These are phyloP conservation scores for Delphinus delphis DNA, from an alignment of 2,113 vertebrate genomes.

Conservation along the genomic window DNA sequence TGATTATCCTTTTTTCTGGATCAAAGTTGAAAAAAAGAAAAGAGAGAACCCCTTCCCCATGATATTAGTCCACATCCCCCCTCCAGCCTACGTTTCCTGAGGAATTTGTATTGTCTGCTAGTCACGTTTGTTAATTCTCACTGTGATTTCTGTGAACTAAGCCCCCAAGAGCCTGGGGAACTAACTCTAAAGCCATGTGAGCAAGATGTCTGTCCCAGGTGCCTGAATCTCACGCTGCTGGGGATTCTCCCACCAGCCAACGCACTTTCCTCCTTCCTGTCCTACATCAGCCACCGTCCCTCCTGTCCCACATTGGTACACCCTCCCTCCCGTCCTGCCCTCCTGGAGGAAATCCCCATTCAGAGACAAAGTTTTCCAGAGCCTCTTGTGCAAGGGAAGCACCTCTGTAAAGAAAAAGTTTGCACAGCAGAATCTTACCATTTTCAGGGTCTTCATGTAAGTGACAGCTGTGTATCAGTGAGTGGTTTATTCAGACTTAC, in stretches of 20 bases:
- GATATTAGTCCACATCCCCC: background rate
- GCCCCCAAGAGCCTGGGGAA: background rate
- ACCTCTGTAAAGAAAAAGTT: background rate
- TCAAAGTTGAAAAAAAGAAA: background rate
- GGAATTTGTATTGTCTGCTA: background rate
- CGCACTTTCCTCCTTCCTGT: background rate
- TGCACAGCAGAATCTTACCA: background rate
- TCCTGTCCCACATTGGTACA: too few relatives aligned
- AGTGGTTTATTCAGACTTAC: slow-evolving; percentile 65
- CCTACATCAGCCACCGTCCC: background rate
- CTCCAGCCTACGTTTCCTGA: background rate
- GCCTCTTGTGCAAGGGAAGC: background rate
- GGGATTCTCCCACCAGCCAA: background rate
- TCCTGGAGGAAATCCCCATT: background rate
- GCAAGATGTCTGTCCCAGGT: background rate
- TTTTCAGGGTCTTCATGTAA: background rate
- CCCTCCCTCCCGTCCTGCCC: background rate
- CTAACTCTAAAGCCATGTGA: background rate
- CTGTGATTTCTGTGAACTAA: background rate
- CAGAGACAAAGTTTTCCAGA: slow-evolving; percentile 18
- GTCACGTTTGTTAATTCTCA: background rate
- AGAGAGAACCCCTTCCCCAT: background rate
- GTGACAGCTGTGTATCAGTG: slow-evolving; percentile 35
- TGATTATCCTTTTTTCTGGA: background rate
- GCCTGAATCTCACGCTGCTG: background rate